Evolutionary conservation across 2,797 vertebrate species (phyloP).

Genomic region (Oryzias sinensis): DNA sequence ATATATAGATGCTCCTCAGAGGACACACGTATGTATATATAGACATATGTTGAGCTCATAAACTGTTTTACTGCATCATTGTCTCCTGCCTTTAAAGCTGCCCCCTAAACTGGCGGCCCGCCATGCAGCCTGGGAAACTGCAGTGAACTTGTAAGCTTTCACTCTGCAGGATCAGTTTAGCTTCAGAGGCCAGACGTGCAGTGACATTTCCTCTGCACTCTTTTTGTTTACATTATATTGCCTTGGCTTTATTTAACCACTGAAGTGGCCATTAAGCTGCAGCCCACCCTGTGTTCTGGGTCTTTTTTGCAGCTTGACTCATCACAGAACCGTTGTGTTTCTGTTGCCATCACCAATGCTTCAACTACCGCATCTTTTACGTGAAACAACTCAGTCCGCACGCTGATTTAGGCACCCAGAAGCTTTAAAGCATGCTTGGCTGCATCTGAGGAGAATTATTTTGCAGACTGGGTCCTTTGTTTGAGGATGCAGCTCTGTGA

Average conservation of each 20-base stretch:
- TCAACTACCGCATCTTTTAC: constrained; percentile 8
- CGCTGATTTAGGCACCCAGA: constrained; percentile 19
- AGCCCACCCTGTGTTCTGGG: neutral
- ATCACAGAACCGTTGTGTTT: neutral
- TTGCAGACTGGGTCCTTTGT: constrained; percentile 29
- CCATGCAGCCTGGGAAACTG: constrained; percentile 15
- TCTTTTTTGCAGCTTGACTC: constrained; percentile 4
- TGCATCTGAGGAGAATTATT: constrained; percentile 22
- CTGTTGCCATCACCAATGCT: neutral
- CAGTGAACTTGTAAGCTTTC: constrained; percentile 16
- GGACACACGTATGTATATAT: too few relatives aligned
- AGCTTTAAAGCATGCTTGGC: constrained; percentile 22
- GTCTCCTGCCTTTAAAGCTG: constrained; percentile 9
- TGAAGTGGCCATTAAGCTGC: constrained; percentile 10
- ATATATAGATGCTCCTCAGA: too few relatives aligned
- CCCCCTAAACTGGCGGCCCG: too few relatives aligned
- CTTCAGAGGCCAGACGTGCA: constrained; percentile 1
- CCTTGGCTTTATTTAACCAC: constrained; percentile 27
- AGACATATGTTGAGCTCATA: neutral
- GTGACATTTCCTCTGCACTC: constrained; percentile 17
- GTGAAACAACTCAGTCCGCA: neutral
- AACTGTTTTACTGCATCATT: constrained; percentile 13
- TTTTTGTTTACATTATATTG: constrained; percentile 10
- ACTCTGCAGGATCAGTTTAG: constrained; percentile 26
- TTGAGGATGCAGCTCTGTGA: constrained; percentile 32